Conservation (phyloP, 2,797 vertebrate species). For the Limnodromus scolopaceus region DNA sequence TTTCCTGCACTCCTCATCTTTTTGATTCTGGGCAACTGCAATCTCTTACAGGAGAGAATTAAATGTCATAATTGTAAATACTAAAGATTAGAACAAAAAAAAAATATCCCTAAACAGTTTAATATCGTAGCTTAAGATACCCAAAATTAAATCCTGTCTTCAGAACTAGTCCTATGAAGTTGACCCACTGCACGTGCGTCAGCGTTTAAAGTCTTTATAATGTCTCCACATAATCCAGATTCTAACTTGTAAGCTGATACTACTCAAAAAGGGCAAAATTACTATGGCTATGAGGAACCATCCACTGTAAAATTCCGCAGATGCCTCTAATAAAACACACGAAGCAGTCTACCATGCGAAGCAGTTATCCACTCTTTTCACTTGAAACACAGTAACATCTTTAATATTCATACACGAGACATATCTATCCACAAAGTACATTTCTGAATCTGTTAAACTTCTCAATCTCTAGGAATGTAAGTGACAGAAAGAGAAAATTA, state of each 20-base stretch:
- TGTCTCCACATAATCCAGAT: constrained; percentile 29
- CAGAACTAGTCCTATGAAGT: constrained; percentile 21
- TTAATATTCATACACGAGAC: neutral
- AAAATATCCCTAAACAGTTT: constrained; percentile 8
- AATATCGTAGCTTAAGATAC: constrained; percentile 57
- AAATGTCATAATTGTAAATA: constrained; percentile 34
- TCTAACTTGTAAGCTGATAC: constrained; percentile 56
- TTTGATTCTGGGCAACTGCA: neutral
- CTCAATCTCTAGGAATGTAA: neutral
- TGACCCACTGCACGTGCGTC: neutral
- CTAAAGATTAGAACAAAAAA: constrained; percentile 28
- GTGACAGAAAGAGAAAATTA: neutral
- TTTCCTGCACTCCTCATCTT: neutral
- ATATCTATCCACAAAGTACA: neutral
- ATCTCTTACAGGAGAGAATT: neutral
- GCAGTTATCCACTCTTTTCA: neutral
- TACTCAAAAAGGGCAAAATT: constrained; percentile 65
- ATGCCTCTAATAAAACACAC: constrained; percentile 51
- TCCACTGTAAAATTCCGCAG: constrained; percentile 56
- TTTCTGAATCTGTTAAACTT: neutral
- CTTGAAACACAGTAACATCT: neutral
- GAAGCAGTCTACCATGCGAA: constrained; percentile 11
- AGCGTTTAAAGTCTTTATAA: constrained; percentile 40
- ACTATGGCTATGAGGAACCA: constrained; percentile 59
- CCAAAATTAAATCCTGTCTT: neutral